Conservation (phyloP, 2,888 invertebrate genomes). For the Hydraecia micacea region DNA sequence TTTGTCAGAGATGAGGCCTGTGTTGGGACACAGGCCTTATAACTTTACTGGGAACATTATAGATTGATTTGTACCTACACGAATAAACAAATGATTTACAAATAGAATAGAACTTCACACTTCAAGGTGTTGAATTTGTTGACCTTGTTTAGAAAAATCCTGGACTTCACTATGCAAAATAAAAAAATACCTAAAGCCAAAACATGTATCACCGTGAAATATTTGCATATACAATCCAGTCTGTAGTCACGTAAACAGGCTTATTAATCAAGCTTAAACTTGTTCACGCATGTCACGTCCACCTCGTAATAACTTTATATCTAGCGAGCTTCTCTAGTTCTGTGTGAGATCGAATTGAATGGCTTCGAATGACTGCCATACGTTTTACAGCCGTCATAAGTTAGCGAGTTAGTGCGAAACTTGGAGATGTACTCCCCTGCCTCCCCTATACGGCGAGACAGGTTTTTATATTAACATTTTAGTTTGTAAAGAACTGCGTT, state of each 20-base stretch:
- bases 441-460: slow-evolving; percentile 21
- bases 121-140: not conserved
- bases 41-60: not conserved
- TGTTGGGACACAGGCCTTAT: no score
- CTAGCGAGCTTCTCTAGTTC: slow-evolving; percentile 4
- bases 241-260: slow-evolving; percentile 21
- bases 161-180: not conserved
- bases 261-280: slow-evolving; percentile 36
- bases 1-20: not conserved
- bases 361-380: slow-evolving; percentile 38
- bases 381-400: slow-evolving; percentile 44
- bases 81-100: not conserved
- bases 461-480: slow-evolving; percentile 23
- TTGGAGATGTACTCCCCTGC: slow-evolving; percentile 39
- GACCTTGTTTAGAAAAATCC: not conserved
- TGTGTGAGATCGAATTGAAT: slow-evolving; percentile 42
- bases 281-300: slow-evolving; percentile 37
- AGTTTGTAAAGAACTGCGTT: not conserved
- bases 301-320: slow-evolving; percentile 11
- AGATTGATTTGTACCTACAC: not conserved
- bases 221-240: slow-evolving; percentile 35
- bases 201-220: not conserved
- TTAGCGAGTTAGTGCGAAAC: slow-evolving; percentile 33
- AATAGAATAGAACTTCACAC: not conserved
- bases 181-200: slow-evolving; percentile 1